Percentiles rank a stretch among this genome's conserved stretches.
phyloP scores from a whole-genome alignment of 1,140 invertebrate genomes.

The Sycophila sp. region DNA sequence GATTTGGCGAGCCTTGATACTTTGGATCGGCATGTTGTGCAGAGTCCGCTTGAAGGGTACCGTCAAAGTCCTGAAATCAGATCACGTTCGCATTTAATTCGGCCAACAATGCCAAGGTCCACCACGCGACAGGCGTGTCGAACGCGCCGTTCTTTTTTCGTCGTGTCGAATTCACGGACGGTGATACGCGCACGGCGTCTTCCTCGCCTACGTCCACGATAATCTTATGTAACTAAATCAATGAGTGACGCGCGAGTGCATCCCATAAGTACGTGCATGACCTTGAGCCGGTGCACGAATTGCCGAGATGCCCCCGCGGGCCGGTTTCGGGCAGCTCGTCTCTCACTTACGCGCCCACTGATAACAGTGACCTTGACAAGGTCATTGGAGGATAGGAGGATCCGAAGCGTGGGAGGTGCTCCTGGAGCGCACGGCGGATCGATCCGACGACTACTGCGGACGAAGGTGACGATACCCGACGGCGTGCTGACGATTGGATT shows the following conservation, averaged over 20 bases:
- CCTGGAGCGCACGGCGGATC: neutral
- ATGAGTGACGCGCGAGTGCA: constrained; percentile 11
- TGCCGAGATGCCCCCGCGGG: no score
- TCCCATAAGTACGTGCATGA: no score
- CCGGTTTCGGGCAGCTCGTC: no score
- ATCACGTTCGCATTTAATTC: neutral
- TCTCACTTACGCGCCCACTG: constrained; percentile 16
- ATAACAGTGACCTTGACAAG: constrained; percentile 38
- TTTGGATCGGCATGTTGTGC: constrained; percentile 79
- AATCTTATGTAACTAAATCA: constrained; percentile 31
- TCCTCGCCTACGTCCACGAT: no score
- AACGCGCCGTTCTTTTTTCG: constrained; percentile 26
- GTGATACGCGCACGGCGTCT: no score
- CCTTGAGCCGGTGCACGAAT: no score
- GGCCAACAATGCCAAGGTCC: constrained; percentile 18
- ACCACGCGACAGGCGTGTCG: no score
- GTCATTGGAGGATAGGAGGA: constrained; percentile 12
- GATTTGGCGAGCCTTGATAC: constrained; percentile 95
- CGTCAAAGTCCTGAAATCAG: constrained; percentile 19
- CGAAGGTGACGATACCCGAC: neutral
- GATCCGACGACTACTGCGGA: neutral
- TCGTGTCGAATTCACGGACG: no score
- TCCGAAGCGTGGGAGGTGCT: no score
- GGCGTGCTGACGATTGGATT: neutral
- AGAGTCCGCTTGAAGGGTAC: constrained; percentile 46